Percentiles rank a stretch among this genome's conserved stretches.
phyloP scores from a whole-genome alignment of 2,888 invertebrate species.

The Scaptodrosophila latifasciaeformis region DNA sequence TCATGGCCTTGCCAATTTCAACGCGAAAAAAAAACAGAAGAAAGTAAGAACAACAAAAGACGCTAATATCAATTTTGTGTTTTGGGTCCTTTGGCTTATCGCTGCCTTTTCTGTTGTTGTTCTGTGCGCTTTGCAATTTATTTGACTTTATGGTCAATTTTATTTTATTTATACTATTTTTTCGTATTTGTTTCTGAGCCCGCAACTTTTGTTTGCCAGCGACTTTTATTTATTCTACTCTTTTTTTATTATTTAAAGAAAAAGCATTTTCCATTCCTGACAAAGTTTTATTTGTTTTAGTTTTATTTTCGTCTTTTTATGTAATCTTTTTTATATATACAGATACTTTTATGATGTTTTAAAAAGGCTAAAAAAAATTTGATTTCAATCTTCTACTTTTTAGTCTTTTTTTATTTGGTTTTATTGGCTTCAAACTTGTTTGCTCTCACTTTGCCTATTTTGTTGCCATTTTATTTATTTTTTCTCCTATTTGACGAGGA shows the following conservation, averaged over 20 bases:
- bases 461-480: conserved; percentile 12
- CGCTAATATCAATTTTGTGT: neutral
- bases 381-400: conserved; percentile 8
- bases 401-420: conserved; percentile 24
- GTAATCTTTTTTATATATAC: neutral
- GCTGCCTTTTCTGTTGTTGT: neutral
- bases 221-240: neutral
- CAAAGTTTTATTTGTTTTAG: neutral
- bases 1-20: too few relatives aligned
- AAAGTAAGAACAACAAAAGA: conserved; percentile 1
- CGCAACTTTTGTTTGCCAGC: neutral
- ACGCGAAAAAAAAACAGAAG: too few relatives aligned
- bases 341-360: too few relatives aligned
- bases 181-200: neutral
- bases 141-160: conserved; percentile 53
- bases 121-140: conserved; percentile 15
- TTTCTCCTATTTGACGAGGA: conserved; percentile 6
- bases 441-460: conserved; percentile 22
- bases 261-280: neutral
- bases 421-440: conserved; percentile 19
- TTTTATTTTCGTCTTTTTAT: conserved; percentile 6
- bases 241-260: too few relatives aligned
- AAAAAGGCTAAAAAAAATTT: too few relatives aligned
- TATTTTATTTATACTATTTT: conserved; percentile 12
- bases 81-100: neutral